Conservation (phyloP, 2,888 invertebrate genomes). For the Diarsia brunnea region DNA sequence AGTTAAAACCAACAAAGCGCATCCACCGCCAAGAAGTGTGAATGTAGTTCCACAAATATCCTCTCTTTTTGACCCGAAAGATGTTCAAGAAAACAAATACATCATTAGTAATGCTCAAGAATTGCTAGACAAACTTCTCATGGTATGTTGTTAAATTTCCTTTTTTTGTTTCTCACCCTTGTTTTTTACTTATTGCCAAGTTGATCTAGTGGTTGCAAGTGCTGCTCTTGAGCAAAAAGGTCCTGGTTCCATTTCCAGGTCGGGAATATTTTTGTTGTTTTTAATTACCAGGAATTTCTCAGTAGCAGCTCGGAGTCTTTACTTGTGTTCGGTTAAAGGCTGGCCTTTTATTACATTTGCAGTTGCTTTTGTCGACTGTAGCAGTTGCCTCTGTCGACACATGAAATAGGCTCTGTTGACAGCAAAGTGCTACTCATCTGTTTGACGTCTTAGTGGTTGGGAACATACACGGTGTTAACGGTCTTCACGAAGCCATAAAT, state of each 20-base stretch:
- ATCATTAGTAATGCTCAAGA: no score
- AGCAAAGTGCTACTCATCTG: no score
- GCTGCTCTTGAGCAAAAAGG: neutral
- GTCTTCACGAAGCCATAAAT: no score
- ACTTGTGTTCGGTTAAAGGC: no score
- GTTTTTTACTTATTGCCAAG: neutral
- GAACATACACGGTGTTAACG: no score
- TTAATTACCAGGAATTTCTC: no score
- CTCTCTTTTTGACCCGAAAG: slow-evolving; percentile 57
- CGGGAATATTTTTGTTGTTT: neutral
- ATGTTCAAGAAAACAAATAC: slow-evolving; percentile 12
- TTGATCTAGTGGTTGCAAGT: neutral
- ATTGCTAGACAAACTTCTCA: slow-evolving; percentile 41
- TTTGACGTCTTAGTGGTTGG: no score
- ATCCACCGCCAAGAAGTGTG: slow-evolving; percentile 39
- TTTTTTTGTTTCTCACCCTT: neutral
- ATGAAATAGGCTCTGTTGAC: no score
- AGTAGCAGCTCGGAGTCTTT: no score
- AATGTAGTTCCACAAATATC: slow-evolving; percentile 60
- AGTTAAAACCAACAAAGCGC: slow-evolving; percentile 23
- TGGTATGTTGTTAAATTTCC: neutral
- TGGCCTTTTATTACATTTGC: no score
- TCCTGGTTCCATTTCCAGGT: neutral
- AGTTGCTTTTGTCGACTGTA: no score
- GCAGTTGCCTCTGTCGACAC: no score